Base-by-base conservation (phyloP, 1,140 invertebrate species). In the Chrysomallon squamiferum region DNA sequence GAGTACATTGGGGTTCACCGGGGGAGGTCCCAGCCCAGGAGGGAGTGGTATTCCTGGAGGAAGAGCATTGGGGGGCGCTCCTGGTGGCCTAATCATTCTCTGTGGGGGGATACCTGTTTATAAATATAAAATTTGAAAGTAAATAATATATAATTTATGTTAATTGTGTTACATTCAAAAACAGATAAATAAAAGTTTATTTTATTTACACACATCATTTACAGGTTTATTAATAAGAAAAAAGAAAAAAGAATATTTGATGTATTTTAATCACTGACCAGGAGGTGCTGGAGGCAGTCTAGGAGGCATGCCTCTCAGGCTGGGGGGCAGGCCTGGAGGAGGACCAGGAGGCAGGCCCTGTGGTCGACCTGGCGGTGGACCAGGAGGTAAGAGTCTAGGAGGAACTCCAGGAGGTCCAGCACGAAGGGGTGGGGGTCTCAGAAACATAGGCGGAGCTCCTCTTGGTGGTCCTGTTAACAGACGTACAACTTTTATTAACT, bases 311-410 rank as follows among this genome's bases (percentile, higher is more conserved):
- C 65, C 77, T 60, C 74, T 69, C 33, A 87, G 76, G 61, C 87
- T 84, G 32, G 87, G 88, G 27, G 88, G 88, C 57, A 88, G 74
- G 58, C 87, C 87, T 35, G 88, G 87, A 25, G 88, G 88, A 33
- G 87, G 87, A 22, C 85, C 85, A 41, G 87, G 86, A 5, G 96
- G 96, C 18, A 96, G 92, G 52, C 95, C 95, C 4, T 95, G 93
- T 7, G 94, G 91, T 76, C 90, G 88, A 2, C 90, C 90, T 18
- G 89, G 89, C 1, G 89, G 89, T 65, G 90, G 84, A 41, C 88
- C 80, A 41, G 84, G 83, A n/a, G 83, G 87, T 88, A 90, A 45
- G 89, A 86, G 71, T 35, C 86, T 77, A 29, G 90, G 85, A 1
- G 90, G 83, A n/a, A 78, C 73, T 49, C 80, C 82, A 29, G 80